Percentiles rank a stretch among this genome's conserved stretches.
Evolutionary conservation across 2,113 vertebrate species (phyloP).

Genomic region (Cyprinus carpio): DNA sequence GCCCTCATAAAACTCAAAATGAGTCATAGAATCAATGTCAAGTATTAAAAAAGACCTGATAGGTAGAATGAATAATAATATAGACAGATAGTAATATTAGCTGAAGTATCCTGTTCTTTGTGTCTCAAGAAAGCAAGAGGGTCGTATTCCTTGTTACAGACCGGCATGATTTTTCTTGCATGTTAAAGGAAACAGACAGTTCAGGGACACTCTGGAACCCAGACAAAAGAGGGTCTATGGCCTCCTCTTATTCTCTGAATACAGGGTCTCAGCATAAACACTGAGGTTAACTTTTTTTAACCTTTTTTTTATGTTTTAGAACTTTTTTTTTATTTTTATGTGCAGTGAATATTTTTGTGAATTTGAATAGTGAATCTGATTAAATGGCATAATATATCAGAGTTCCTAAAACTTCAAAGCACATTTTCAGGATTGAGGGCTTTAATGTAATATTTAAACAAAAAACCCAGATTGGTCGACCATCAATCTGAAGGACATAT

Average conservation of each 20-base stretch:
- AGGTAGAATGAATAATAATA: background rate
- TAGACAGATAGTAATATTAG: background rate
- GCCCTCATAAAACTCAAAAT: conserved; percentile 3
- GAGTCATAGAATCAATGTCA: background rate
- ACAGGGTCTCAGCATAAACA: background rate
- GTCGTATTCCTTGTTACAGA: background rate
- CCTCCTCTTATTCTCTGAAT: background rate
- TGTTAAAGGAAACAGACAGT: background rate
- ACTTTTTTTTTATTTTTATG: too few species aligned
- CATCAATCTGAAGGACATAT: background rate
- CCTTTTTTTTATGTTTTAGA: too few species aligned
- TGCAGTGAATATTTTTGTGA: background rate
- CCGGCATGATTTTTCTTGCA: background rate
- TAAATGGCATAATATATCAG: background rate
- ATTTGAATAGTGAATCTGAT: background rate
- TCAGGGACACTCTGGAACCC: background rate
- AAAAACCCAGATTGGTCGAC: background rate
- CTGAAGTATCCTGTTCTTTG: background rate
- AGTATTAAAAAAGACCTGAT: background rate
- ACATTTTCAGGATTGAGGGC: background rate
- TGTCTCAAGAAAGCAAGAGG: background rate
- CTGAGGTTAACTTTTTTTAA: too few species aligned
- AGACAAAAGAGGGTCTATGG: background rate
- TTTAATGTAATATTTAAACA: background rate
- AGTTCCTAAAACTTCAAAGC: background rate